Conservation (phyloP, 2,888 invertebrate species). For the Thalpophila matura region DNA sequence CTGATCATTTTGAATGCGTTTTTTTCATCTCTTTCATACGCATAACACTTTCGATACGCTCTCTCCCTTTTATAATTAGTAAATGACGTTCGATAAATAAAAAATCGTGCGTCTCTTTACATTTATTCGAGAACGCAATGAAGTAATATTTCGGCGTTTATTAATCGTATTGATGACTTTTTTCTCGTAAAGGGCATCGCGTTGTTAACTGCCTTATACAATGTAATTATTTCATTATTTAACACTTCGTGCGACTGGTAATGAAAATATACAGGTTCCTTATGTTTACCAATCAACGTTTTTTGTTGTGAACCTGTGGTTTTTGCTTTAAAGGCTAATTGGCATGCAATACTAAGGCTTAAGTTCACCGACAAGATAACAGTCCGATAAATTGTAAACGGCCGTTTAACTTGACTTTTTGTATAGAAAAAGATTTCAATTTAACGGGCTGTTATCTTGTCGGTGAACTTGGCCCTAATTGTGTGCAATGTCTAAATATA, state of each 20-base stretch:
- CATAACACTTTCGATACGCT: conserved; percentile 26
- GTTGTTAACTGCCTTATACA: conserved; percentile 64
- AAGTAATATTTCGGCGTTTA: conserved; percentile 65
- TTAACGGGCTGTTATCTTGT: no score
- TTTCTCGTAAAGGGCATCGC: conserved; percentile 66
- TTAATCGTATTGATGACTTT: conserved; percentile 66
- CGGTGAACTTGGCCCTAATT: no score
- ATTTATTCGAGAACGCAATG: conserved; percentile 67
- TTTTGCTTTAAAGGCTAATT: conserved; percentile 32
- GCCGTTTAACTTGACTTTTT: no score
- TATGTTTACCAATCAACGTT: conserved; percentile 37
- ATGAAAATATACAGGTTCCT: conserved; percentile 65
- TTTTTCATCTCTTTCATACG: conserved; percentile 14
- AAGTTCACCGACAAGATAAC: no score
- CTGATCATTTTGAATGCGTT: conserved; percentile 34
- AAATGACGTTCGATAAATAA: conserved; percentile 74
- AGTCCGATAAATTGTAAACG: no score
- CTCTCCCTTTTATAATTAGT: conserved; percentile 65
- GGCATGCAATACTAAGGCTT: conserved; percentile 9
- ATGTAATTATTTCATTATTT: conserved; percentile 77
- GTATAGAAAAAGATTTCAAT: no score
- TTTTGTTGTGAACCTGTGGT: conserved; percentile 8
- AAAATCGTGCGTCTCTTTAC: conserved; percentile 59
- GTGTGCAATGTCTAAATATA: conserved; percentile 14
- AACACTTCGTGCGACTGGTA: conserved; percentile 68